phyloP scores from a whole-genome alignment of 2,888 invertebrate species.

The Ctenicera cuprea region DNA sequence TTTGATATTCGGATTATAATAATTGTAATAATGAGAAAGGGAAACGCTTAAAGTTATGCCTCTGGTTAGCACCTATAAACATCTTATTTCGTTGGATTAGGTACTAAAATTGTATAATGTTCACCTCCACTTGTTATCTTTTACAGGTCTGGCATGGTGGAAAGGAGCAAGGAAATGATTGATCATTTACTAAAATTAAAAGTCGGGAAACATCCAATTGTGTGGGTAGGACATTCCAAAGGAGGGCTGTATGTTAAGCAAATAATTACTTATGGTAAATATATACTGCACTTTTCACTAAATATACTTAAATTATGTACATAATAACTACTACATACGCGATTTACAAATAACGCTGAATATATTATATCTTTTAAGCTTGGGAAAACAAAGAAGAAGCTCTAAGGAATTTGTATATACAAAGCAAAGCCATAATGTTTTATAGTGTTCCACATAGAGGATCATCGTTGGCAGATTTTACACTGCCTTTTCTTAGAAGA shows the following conservation, averaged over 20 bases:
- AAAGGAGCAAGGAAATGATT: conserved; percentile 84
- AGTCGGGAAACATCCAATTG: conserved; percentile 82
- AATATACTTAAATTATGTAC: background rate
- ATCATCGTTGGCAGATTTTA: conserved; percentile 84
- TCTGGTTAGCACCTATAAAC: too few species aligned
- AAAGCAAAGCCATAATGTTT: conserved; percentile 83
- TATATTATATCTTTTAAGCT: conserved; percentile 65
- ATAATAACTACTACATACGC: too few species aligned
- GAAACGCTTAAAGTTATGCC: too few species aligned
- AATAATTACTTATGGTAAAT: conserved; percentile 82
- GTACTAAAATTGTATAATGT: too few species aligned
- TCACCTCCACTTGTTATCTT: background rate
- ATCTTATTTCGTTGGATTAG: too few species aligned
- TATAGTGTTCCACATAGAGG: conserved; percentile 93
- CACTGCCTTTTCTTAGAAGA: conserved; percentile 83
- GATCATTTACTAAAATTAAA: conserved; percentile 80
- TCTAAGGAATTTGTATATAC: conserved; percentile 74
- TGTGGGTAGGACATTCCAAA: conserved; percentile 92
- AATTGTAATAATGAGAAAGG: too few species aligned
- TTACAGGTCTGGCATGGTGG: conserved; percentile 78
- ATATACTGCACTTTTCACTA: background rate
- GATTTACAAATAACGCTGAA: background rate
- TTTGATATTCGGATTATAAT: too few species aligned
- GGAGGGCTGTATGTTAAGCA: conserved; percentile 92
- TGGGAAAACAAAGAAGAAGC: conserved; percentile 73